Conservation (phyloP, 2,113 vertebrate species). For the Amphiprion percula region DNA sequence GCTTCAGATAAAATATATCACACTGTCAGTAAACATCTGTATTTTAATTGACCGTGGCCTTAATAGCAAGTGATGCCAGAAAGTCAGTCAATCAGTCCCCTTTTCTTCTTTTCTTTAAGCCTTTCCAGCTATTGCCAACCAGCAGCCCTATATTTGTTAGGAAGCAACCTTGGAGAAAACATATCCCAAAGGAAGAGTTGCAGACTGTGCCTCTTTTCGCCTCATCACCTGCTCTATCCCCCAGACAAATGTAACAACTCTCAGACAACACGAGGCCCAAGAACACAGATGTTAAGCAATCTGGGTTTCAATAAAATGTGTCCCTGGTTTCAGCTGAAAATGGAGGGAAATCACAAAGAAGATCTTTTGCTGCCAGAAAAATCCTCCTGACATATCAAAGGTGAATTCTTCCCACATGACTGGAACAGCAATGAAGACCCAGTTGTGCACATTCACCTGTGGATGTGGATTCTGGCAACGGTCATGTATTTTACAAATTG, state of each 20-base stretch:
- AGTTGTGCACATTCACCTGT: slow-evolving; percentile 50
- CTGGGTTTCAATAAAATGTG: slow-evolving; percentile 67
- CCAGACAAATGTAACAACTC: slow-evolving; percentile 68
- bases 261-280: slow-evolving; percentile 46
- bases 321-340: slow-evolving; percentile 69
- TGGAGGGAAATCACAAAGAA: slow-evolving; percentile 55
- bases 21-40: not conserved
- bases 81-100: slow-evolving; percentile 41
- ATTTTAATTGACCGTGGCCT: slow-evolving; percentile 11
- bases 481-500: slow-evolving; percentile 28
- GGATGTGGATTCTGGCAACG: slow-evolving; percentile 45
- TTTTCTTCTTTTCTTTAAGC: slow-evolving; percentile 34
- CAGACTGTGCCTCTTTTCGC: slow-evolving; percentile 59
- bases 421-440: slow-evolving; percentile 58
- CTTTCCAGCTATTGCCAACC: slow-evolving; percentile 46
- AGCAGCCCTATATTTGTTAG: slow-evolving; percentile 29
- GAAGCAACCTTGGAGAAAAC: slow-evolving; percentile 53
- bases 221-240: slow-evolving; percentile 63
- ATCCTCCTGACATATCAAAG: slow-evolving; percentile 65
- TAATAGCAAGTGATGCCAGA: slow-evolving; percentile 56
- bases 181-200: slow-evolving; percentile 47
- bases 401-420: slow-evolving; percentile 61
- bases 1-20: not conserved
- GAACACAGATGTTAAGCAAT: slow-evolving; percentile 72
- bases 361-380: slow-evolving; percentile 60